Evolutionary conservation across 1,140 invertebrate genomes (phyloP), one percentile per base, ranked within the genome.

Genomic region (Copidosoma floridanum): DNA sequence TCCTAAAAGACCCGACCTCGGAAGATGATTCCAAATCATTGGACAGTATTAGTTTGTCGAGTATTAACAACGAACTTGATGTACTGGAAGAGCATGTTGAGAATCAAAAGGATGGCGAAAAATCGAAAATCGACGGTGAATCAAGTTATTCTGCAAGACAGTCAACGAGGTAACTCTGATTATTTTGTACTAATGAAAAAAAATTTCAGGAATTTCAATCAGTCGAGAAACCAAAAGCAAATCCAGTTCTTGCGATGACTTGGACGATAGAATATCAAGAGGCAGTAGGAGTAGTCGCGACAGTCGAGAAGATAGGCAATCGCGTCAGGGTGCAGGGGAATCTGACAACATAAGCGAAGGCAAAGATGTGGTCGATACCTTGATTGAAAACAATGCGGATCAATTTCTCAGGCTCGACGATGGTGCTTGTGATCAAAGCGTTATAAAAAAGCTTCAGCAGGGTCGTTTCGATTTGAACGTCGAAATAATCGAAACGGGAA

Each of bases 401-500:
- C 66, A 71, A 24, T 67, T 67, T 43, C 58, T 74, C 0, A 74
- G 75, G 51, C 11, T 80, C 0, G 71, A 76, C 1, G 75, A 76
- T 2, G 67, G 62, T 1, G 62, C 68, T 0, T 77, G 71, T 24
- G 73, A 80, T 57, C 71, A 69, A 50, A 78, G 74, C 40, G 75
- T 68, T 2, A 79, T 81, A 54, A 82, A 82, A 54, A 85, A 83
- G 62, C 71, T 85, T 2, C 85, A 84, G 64, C 84, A 83, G 59
- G 81, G 85, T 21, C 77, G 82, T 32, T 88, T 84, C 60, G 81
- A 81, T 12, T 74, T 89, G 24, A 79, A 78, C 7, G 87, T 87
- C 3, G 84, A 84, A 67, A 89, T 90, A 23, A 88, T 90, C 64
- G 87, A 89, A 79, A 89, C 88, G 51, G 88, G 87, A 72, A 81